These are phyloP conservation scores for Hipparchia semele DNA, from an alignment of 2,888 invertebrate species.

Conservation along the genomic window DNA sequence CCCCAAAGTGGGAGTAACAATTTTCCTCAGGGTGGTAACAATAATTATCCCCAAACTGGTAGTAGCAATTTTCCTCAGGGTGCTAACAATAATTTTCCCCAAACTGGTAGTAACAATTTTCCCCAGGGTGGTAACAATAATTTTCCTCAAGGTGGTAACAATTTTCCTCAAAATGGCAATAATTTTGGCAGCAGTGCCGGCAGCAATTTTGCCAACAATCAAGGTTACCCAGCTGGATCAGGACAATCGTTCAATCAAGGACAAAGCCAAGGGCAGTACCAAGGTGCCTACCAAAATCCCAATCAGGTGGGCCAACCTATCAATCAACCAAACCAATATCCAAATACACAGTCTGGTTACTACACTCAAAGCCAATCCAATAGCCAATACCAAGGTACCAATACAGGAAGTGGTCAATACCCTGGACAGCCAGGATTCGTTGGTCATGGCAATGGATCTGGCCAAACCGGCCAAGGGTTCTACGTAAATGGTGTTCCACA, in stretches of 20 bases:
- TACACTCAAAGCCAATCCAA: conserved; percentile 31
- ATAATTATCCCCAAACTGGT: conserved; percentile 32
- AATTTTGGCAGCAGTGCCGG: conserved; percentile 1
- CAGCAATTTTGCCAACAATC: conserved; percentile 26
- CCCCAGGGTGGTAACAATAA: conserved; percentile 21
- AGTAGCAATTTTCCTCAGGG: conserved; percentile 28
- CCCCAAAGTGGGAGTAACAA: conserved; percentile 12
- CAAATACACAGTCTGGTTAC: conserved; percentile 33
- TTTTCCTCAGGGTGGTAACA: conserved; percentile 24
- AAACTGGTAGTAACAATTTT: conserved; percentile 12
- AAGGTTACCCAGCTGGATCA: conserved; percentile 29
- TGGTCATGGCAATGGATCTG: conserved; percentile 28
- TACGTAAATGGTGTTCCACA: conserved; percentile 54
- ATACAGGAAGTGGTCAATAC: conserved; percentile 27
- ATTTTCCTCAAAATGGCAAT: conserved; percentile 27
- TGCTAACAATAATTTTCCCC: conserved; percentile 14
- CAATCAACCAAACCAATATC: conserved; percentile 36
- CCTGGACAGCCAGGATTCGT: conserved; percentile 23
- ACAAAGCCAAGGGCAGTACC: conserved; percentile 30
- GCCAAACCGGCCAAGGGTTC: conserved; percentile 50
- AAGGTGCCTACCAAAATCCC: conserved; percentile 32
- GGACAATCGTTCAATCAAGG: conserved; percentile 33
- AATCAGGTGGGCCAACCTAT: conserved; percentile 34
- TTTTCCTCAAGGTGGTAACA: conserved; percentile 10
- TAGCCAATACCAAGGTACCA: conserved; percentile 43